These are phyloP conservation scores for Hypotaenidia philippensis DNA, from an alignment of 2,797 vertebrate species.

Conservation along the genomic window DNA sequence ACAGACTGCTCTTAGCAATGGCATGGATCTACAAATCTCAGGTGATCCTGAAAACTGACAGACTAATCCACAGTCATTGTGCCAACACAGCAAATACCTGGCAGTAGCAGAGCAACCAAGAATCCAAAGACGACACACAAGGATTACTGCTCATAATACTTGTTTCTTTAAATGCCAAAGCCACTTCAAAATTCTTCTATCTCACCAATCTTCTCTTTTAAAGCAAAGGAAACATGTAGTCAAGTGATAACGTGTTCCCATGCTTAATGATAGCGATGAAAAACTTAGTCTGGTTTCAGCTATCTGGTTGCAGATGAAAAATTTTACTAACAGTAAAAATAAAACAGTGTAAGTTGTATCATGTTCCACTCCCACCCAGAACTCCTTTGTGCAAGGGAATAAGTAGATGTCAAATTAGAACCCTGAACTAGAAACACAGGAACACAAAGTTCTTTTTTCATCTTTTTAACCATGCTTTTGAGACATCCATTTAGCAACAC, in stretches of 20 bases:
- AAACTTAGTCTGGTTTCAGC: not conserved
- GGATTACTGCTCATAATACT: not conserved
- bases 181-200: conserved; percentile 8
- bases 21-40: not conserved
- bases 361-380: not conserved
- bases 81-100: not conserved
- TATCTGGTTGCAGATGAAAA: not conserved
- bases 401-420: not conserved
- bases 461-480: not conserved
- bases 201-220: conserved; percentile 31
- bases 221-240: conserved; percentile 54
- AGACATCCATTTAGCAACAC: conserved; percentile 14
- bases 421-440: conserved; percentile 27
- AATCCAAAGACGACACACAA: not conserved
- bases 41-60: not conserved
- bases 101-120: not conserved
- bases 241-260: conserved; percentile 11
- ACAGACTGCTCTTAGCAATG: not conserved
- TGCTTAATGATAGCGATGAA: not conserved
- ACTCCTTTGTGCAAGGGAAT: not conserved
- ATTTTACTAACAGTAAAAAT: not conserved
- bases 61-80: not conserved
- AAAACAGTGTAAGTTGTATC: not conserved
- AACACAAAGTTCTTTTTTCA: not conserved
- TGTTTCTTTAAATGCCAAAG: not conserved